Conservation (phyloP, 1,140 invertebrate genomes). For the Semibalanus balanoides region DNA sequence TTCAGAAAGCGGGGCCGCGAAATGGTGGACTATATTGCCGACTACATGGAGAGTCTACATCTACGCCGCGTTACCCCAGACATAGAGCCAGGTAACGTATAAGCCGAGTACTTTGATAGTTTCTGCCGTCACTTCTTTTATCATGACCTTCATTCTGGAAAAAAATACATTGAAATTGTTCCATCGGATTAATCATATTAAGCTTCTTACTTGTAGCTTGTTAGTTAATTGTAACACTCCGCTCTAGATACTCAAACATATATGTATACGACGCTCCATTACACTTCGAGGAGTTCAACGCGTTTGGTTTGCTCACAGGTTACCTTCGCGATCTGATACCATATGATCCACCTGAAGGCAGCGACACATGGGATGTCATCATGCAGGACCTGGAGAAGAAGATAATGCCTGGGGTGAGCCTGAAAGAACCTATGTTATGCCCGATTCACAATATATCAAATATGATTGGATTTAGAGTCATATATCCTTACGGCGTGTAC, state of each 20-base stretch:
- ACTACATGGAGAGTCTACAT: conserved; percentile 76
- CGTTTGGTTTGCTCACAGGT: conserved; percentile 33
- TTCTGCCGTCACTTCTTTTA: neutral
- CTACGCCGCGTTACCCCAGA: conserved; percentile 69
- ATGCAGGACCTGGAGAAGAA: conserved; percentile 88
- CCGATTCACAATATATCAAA: conserved; percentile 9
- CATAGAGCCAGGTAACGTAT: conserved; percentile 56
- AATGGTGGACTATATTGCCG: conserved; percentile 96
- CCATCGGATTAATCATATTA: neutral
- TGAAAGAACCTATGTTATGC: no score
- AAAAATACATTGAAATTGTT: neutral
- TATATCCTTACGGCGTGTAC: neutral
- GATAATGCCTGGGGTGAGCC: conserved; percentile 92
- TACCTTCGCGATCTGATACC: conserved; percentile 76
- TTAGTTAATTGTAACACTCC: no score
- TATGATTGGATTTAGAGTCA: conserved; percentile 8
- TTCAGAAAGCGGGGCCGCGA: conserved; percentile 80
- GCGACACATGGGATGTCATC: conserved; percentile 80
- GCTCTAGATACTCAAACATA: neutral
- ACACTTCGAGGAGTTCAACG: neutral
- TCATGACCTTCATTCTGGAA: neutral
- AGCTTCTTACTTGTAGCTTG: no score
- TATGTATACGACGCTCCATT: no score
- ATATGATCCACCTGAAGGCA: conserved; percentile 60
- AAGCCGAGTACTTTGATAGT: neutral